phyloP scores from a whole-genome alignment of 1,140 invertebrate genomes.

The Galendromus occidentalis region DNA sequence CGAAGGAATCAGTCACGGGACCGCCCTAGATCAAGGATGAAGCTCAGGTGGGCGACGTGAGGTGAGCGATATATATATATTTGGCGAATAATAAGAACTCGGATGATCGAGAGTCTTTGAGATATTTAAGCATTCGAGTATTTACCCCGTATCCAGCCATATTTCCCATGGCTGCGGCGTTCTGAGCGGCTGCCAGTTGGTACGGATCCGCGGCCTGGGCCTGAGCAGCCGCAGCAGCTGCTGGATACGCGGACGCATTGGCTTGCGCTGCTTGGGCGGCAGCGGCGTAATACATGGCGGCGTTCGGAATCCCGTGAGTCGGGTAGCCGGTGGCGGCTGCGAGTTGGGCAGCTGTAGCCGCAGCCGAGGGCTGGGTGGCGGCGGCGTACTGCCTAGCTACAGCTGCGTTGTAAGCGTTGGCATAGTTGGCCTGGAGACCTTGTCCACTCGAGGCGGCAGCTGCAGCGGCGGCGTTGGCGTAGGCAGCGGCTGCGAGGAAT shows the following conservation, averaged over 20 bases:
- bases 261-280: slow-evolving; percentile 3
- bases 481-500: slow-evolving; percentile 3
- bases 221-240: background rate
- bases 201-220: background rate
- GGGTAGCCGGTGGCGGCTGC: slow-evolving; percentile 3
- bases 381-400: slow-evolving; percentile 11
- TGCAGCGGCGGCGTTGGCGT: slow-evolving; percentile 1
- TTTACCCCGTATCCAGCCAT: slow-evolving; percentile 9
- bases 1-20: background rate
- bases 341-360: slow-evolving; percentile 5
- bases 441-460: background rate
- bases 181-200: background rate
- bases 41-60: background rate
- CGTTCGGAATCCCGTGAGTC: background rate
- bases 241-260: background rate
- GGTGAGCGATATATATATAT: background rate
- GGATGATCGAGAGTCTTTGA: no score
- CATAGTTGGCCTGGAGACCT: slow-evolving; percentile 5
- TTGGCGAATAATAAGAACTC: background rate
- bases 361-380: background rate
- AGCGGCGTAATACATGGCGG: slow-evolving; percentile 7
- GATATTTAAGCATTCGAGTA: no score
- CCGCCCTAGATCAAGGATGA: background rate
- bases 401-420: background rate
- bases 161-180: background rate